Percentiles rank a stretch among this genome's conserved stretches.
Evolutionary conservation across 2,888 invertebrate species (phyloP).

Genomic region (Ariolimax columbianus): DNA sequence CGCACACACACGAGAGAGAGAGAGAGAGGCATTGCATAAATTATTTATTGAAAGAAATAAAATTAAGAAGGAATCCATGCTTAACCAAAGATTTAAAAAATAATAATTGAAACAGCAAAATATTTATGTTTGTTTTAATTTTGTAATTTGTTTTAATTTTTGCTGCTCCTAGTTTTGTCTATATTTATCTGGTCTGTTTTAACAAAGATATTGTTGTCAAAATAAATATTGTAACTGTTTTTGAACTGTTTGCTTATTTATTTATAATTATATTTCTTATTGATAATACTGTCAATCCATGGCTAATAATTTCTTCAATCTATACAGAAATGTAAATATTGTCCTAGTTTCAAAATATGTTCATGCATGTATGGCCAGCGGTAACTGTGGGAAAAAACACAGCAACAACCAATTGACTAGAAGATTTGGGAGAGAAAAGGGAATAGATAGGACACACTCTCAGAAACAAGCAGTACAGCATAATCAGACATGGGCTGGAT

Average conservation of each 20-base stretch:
- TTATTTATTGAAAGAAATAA: too few relatives aligned
- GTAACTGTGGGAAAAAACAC: background rate
- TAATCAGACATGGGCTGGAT: too few relatives aligned
- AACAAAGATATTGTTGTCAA: background rate
- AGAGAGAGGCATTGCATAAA: too few relatives aligned
- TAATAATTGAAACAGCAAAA: background rate
- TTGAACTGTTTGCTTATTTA: background rate
- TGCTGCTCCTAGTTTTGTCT: background rate
- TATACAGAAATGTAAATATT: background rate
- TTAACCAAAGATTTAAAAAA: background rate
- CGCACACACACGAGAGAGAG: too few relatives aligned
- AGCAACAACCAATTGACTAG: too few relatives aligned
- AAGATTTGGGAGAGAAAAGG: too few relatives aligned
- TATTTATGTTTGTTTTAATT: background rate
- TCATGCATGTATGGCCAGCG: background rate
- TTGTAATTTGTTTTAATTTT: background rate
- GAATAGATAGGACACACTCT: too few relatives aligned
- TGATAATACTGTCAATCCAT: constrained; percentile 1
- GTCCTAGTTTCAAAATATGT: background rate
- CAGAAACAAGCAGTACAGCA: too few relatives aligned
- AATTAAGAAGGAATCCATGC: background rate
- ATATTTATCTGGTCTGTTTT: background rate
- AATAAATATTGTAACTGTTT: background rate
- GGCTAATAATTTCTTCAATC: background rate
- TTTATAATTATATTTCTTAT: background rate